Base-by-base conservation (phyloP, 2,113 vertebrate genomes). In the Tamias sibiricus region DNA sequence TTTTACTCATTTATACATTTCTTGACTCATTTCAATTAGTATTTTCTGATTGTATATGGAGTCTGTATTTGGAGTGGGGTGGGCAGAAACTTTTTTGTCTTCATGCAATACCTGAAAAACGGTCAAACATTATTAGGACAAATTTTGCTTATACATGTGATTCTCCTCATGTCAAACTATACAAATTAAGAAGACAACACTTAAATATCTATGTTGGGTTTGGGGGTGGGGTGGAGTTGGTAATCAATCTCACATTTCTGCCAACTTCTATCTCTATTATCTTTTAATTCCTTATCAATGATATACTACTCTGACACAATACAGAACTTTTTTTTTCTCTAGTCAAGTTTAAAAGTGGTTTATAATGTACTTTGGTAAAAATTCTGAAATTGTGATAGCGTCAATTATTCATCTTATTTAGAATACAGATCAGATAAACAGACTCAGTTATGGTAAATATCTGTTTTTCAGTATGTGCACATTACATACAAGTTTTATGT, bases 271-370 rank as follows among this genome's bases (percentile, higher is more conserved):
- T 32, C 10, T 13, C 24, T 28, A 1, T 40, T 28, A 10, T 1
- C 47, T 44, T 35, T 26, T 12, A 49, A 71, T 71, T 11, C 32
- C 28, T 4, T 3, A 19, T 54, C 26, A 69, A 28, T 6, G 19
- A 62, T 12, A 24, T 1, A 8, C 24, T 26, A 26, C 0, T 24
- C 2, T 57, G 12, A 3, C 5, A 72, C 66, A 2, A 28, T 0
- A 0, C 0, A 4, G 37, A 9, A 47, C 28, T n/a, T 16, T 20
- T 26, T 26, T 26, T 76, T 87, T 12, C 5, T 30, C 22, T 87
- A 69, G 52, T 86, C 12, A 84, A 47, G 26, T 62, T 92, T 20
- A 62, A 75, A 92, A 71, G 1, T 19, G 16, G 2, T 4, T 59
- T 3, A 12, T 2, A 52, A 14, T 24, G 8, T 28, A n/a, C 16